phyloP scores from a whole-genome alignment of 2,113 vertebrate genomes.

The Cebidichthys violaceus region DNA sequence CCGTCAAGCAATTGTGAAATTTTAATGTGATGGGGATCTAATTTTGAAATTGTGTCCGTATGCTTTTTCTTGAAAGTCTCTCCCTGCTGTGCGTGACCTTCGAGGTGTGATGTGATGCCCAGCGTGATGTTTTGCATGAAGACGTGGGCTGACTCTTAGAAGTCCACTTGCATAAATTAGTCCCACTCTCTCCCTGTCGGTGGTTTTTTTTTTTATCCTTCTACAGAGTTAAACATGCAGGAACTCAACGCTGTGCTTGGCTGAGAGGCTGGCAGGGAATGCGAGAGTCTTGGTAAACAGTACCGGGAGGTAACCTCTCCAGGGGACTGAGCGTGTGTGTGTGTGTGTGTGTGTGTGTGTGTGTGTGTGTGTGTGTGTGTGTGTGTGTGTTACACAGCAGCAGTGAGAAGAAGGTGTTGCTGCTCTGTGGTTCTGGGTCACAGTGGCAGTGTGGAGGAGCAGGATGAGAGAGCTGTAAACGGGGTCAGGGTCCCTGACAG shows the following conservation, averaged over 20 bases:
- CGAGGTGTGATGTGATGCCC: constrained; percentile 64
- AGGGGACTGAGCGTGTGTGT: constrained; percentile 4
- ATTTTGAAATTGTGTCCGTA: constrained; percentile 42
- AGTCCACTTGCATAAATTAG: constrained; percentile 61
- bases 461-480: constrained; percentile 39
- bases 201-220: constrained; percentile 23
- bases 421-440: constrained; percentile 55
- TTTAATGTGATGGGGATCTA: constrained; percentile 29
- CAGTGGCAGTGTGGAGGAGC: constrained; percentile 37
- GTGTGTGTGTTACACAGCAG: constrained; percentile 9
- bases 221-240: constrained; percentile 47
- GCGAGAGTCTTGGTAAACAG: constrained; percentile 47
- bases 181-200: constrained; percentile 34
- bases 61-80: constrained; percentile 26
- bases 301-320: constrained; percentile 39
- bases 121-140: constrained; percentile 62
- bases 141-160: constrained; percentile 52
- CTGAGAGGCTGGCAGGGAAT: constrained; percentile 41
- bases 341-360: constrained; percentile 1
- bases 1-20: constrained; percentile 32
- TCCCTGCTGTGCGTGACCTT: constrained; percentile 71
- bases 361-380: constrained; percentile 19
- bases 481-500: constrained; percentile 63
- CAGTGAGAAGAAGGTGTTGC: constrained; percentile 37
- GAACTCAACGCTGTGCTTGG: constrained; percentile 30